phyloP scores from a whole-genome alignment of 2,888 invertebrate genomes.

The Tiphia femorata region DNA sequence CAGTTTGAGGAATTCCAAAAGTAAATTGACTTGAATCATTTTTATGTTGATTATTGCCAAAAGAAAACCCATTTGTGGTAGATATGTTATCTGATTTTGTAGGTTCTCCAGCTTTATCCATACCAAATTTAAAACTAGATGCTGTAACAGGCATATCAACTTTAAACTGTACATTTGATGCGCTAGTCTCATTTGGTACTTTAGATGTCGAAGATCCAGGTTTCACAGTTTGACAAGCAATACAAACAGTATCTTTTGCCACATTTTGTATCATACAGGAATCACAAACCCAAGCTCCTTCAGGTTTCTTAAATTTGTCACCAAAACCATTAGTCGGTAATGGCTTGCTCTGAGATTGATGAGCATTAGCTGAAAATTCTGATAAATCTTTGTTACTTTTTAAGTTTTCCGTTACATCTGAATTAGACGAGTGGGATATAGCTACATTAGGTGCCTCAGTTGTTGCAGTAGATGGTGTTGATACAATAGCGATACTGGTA shows the following conservation, averaged over 20 bases:
- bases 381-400: constrained; percentile 74
- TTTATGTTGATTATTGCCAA: constrained; percentile 53
- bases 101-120: constrained; percentile 65
- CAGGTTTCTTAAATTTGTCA: constrained; percentile 48
- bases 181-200: not conserved
- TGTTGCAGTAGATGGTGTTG: not conserved
- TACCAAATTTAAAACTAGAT: constrained; percentile 69
- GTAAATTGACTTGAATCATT: constrained; percentile 31
- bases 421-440: constrained; percentile 2
- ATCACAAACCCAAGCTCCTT: constrained; percentile 72
- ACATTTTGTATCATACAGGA: constrained; percentile 74
- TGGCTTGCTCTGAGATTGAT: constrained; percentile 69
- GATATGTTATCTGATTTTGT: constrained; percentile 29
- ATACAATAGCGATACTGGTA: not conserved
- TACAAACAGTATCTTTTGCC: constrained; percentile 68
- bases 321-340: constrained; percentile 43
- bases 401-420: constrained; percentile 28
- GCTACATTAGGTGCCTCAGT: not conserved
- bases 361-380: constrained; percentile 76
- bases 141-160: constrained; percentile 52
- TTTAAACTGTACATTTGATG: constrained; percentile 46
- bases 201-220: constrained; percentile 51
- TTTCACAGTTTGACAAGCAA: constrained; percentile 72
- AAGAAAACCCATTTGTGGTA: constrained; percentile 61
- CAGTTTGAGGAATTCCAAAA: constrained; percentile 36